phyloP scores from a whole-genome alignment of 2,797 vertebrate genomes.

The Anguilla marmorata region DNA sequence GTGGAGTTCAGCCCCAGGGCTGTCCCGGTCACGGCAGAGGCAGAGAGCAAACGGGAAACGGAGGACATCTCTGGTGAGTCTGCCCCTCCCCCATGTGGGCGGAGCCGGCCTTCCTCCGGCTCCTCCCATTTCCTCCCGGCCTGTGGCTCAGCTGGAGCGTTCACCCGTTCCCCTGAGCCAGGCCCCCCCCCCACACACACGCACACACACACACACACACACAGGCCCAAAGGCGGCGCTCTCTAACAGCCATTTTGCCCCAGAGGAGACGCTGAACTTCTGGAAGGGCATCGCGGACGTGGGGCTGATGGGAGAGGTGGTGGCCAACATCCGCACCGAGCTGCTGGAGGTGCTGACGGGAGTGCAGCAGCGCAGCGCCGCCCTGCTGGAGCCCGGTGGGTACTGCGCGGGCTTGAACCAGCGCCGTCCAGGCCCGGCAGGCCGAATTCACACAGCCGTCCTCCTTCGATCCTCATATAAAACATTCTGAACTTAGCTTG shows the following conservation, averaged over 20 bases:
- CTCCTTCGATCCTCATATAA: neutral
- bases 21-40: constrained; percentile 74
- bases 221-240: neutral
- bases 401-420: neutral
- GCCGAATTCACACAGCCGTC: neutral
- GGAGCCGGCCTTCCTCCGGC: neutral
- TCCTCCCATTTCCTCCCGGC: neutral
- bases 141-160: neutral
- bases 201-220: too few relatives aligned
- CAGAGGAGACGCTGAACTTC: constrained; percentile 93
- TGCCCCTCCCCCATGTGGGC: neutral
- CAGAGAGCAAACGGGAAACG: constrained; percentile 76
- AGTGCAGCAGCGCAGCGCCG: constrained; percentile 81
- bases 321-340: constrained; percentile 93
- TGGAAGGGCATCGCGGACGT: constrained; percentile 97
- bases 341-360: constrained; percentile 81
- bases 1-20: constrained; percentile 77
- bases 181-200: neutral
- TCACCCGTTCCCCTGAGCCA: neutral
- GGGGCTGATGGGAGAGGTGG: constrained; percentile 91
- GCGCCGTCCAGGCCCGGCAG: neutral
- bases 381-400: constrained; percentile 84
- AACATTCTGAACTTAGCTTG: neutral
- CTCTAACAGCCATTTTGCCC: constrained; percentile 2
- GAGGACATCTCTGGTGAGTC: constrained; percentile 79